These are phyloP conservation scores for Labrus mixtus DNA, from an alignment of 2,113 vertebrate genomes.

Conservation along the genomic window DNA sequence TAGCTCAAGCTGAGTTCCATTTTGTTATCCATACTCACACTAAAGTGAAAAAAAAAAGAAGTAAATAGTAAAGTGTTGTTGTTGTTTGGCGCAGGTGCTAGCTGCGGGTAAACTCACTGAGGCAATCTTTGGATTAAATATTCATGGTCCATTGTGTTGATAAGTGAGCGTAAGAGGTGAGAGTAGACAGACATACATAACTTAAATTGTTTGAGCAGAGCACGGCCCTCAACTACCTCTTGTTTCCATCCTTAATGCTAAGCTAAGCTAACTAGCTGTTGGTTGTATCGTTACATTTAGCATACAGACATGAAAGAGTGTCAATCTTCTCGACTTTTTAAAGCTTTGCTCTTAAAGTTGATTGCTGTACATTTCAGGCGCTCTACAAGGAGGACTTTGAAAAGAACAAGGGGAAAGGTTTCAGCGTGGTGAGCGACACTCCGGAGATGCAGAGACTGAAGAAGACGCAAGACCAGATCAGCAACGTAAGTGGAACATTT, in stretches of 20 bases:
- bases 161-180: neutral
- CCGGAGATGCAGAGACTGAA: slow-evolving; percentile 93
- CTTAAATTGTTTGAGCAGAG: no score
- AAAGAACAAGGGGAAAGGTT: slow-evolving; percentile 94
- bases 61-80: no score
- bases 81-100: no score
- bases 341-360: no score
- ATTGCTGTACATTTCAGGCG: slow-evolving; percentile 81
- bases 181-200: no score
- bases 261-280: neutral
- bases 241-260: neutral
- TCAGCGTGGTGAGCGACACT: slow-evolving; percentile 93
- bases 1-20: neutral
- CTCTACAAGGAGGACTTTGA: slow-evolving; percentile 97
- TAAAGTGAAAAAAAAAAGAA: no score
- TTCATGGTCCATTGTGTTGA: no score
- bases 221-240: no score
- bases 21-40: neutral
- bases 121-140: no score
- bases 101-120: no score
- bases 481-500: slow-evolving; percentile 85
- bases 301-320: no score
- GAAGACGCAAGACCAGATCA: slow-evolving; percentile 96
- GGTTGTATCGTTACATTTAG: neutral
- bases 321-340: no score